Percentiles rank a stretch among this genome's conserved stretches.
Evolutionary conservation across 2,797 vertebrate species (phyloP).

Genomic region (Scolopax bukidnonensis): DNA sequence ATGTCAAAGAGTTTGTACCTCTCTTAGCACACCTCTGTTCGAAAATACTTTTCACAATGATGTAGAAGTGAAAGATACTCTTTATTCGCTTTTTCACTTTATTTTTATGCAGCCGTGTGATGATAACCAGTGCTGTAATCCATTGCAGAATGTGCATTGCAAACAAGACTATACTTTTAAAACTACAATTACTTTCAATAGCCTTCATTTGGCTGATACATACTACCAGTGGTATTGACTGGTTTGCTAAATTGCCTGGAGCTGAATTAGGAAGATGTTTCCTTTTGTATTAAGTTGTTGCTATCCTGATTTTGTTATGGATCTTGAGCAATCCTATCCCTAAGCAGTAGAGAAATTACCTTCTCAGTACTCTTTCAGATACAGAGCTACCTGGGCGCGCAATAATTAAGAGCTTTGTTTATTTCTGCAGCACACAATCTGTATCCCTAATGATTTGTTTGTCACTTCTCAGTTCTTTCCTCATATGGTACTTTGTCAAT

Average conservation of each 20-base stretch:
- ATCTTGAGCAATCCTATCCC: slow-evolving; percentile 24
- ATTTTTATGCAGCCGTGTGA: background rate
- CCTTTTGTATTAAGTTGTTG: background rate
- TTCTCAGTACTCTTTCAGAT: background rate
- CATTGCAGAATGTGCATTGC: background rate
- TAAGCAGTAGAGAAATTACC: background rate
- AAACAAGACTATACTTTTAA: background rate
- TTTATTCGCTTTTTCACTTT: background rate
- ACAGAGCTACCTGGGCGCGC: background rate
- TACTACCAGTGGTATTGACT: background rate
- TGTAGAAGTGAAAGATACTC: background rate
- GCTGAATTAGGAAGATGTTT: background rate
- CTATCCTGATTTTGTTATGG: slow-evolving; percentile 24
- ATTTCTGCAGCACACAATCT: background rate
- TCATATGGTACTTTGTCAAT: background rate
- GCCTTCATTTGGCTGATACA: background rate
- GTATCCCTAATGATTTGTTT: background rate
- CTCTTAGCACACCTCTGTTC: background rate
- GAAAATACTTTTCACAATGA: background rate
- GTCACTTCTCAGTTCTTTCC: background rate
- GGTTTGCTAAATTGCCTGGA: background rate
- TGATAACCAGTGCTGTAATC: background rate
- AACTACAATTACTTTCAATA: background rate
- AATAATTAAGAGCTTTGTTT: background rate
- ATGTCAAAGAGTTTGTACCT: background rate